phyloP scores from a whole-genome alignment of 2,113 vertebrate genomes.

The Alexandromys fortis region DNA sequence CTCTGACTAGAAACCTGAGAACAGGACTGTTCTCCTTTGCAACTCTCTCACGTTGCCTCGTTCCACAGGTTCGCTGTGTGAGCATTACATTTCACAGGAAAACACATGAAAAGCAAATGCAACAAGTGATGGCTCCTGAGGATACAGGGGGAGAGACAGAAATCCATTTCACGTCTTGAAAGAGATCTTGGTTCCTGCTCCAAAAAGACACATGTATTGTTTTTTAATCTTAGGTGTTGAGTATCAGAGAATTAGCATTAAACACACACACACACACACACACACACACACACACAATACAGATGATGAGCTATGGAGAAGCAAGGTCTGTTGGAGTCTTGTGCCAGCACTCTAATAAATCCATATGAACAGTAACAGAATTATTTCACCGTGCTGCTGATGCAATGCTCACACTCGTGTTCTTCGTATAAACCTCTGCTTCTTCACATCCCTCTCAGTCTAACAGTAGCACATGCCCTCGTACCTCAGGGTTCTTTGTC shows the following conservation, averaged over 20 bases:
- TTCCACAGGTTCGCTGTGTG: neutral
- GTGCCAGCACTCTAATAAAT: neutral
- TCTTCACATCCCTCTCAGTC: neutral
- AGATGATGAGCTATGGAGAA: neutral
- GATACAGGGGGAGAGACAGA: neutral
- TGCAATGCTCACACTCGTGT: accelerated
- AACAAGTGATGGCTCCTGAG: neutral
- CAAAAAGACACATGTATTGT: neutral
- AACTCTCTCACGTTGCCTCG: neutral
- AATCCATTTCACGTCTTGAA: neutral
- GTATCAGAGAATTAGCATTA: neutral
- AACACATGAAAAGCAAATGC: neutral
- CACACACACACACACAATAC: accelerated
- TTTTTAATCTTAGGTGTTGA: neutral
- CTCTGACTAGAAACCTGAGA: neutral
- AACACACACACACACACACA: neutral
- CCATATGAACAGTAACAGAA: too few relatives aligned
- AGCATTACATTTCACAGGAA: neutral
- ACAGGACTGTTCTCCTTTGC: neutral
- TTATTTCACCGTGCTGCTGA: neutral
- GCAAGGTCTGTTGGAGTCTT: too few relatives aligned
- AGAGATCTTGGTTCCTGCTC: neutral
- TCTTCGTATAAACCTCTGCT: accelerated
- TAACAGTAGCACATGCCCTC: neutral
- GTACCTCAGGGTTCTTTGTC: accelerated